These are phyloP conservation scores for Drosophila robusta DNA, from an alignment of 2,888 invertebrate species.

Conservation along the genomic window DNA sequence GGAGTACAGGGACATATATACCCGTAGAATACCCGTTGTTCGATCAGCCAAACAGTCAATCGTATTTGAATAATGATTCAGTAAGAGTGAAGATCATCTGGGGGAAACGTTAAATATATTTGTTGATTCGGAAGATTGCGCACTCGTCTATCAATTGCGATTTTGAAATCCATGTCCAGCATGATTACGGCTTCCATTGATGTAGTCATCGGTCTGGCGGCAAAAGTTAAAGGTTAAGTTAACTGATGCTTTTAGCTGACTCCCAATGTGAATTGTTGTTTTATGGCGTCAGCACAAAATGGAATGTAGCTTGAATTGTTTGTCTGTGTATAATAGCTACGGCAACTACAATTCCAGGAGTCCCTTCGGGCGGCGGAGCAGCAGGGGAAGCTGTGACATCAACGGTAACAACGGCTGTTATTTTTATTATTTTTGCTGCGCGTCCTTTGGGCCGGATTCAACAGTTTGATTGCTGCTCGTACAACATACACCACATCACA, in stretches of 20 bases:
- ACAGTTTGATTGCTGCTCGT: conserved; percentile 64
- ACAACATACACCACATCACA: conserved; percentile 27
- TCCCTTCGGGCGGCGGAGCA: background rate
- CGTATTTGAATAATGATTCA: no score
- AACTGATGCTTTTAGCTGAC: background rate
- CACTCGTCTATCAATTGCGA: no score
- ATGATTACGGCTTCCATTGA: background rate
- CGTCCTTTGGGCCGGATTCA: conserved; percentile 58
- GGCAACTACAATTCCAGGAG: conserved; percentile 1
- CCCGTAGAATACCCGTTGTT: no score
- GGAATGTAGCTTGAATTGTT: conserved; percentile 42
- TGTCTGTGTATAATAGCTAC: background rate
- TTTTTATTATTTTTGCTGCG: conserved; percentile 35
- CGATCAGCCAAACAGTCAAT: no score
- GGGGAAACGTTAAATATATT: no score
- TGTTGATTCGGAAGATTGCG: no score
- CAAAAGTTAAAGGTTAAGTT: background rate
- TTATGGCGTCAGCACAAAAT: conserved; percentile 26
- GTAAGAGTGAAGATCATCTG: no score
- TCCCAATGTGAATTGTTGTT: background rate
- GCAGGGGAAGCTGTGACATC: conserved; percentile 11
- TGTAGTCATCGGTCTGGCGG: background rate
- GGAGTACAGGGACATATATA: no score
- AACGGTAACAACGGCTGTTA: conserved; percentile 26
- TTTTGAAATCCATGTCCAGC: background rate